phyloP scores from a whole-genome alignment of 2,113 vertebrate genomes.

The Rutilus rutilus region DNA sequence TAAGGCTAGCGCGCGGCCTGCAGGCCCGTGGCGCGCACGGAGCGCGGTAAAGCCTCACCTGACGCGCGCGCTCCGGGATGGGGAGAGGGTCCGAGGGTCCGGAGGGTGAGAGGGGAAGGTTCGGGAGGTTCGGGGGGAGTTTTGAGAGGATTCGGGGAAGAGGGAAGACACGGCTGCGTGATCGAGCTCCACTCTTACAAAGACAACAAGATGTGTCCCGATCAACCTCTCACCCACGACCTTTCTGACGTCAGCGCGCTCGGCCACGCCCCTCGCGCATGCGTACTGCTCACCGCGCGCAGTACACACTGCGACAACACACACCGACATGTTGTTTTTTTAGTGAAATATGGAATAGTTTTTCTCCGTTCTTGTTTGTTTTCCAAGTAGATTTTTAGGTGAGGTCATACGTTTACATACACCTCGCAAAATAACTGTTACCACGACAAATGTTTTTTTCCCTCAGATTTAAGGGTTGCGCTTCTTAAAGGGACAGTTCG shows the following conservation, averaged over 20 bases:
- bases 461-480: too few species aligned
- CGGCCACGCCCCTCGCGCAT: not conserved
- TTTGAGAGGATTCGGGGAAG: constrained; percentile 82
- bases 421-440: too few species aligned
- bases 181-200: constrained; percentile 77
- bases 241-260: constrained; percentile 36
- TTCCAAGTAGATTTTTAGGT: too few species aligned
- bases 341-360: too few species aligned
- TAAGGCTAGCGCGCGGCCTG: constrained; percentile 13
- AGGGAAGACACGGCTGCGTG: constrained; percentile 80
- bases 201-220: constrained; percentile 59
- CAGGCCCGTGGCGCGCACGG: not conserved
- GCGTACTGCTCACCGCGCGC: not conserved
- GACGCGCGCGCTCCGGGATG: constrained; percentile 70
- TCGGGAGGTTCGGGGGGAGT: constrained; percentile 84
- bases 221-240: constrained; percentile 57
- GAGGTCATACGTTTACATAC: too few species aligned
- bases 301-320: not conserved
- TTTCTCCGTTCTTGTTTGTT: too few species aligned
- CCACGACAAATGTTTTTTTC: too few species aligned
- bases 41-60: constrained; percentile 33
- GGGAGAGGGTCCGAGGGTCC: constrained; percentile 80
- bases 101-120: constrained; percentile 81
- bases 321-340: too few species aligned
- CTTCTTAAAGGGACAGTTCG: too few species aligned